phyloP scores from a whole-genome alignment of 2,797 vertebrate genomes.

The Silurus lanzhouensis region DNA sequence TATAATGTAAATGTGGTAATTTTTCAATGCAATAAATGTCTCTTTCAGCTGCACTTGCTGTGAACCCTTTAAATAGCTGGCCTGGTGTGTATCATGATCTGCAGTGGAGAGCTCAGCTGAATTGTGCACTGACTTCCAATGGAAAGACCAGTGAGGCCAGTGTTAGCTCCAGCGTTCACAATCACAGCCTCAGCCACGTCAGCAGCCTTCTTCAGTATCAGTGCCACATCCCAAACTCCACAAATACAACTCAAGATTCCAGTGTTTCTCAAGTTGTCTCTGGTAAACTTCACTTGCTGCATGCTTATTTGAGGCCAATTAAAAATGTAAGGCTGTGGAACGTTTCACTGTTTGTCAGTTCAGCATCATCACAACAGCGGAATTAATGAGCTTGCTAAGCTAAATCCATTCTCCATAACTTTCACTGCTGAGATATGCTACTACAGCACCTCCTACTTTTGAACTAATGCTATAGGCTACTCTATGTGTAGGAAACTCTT shows the following conservation, averaged over 20 bases:
- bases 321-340: neutral
- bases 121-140: constrained; percentile 68
- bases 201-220: neutral
- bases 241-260: neutral
- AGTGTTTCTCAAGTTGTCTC: neutral
- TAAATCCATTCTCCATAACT: neutral
- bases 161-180: neutral
- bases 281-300: neutral
- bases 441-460: neutral
- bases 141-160: neutral
- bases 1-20: neutral
- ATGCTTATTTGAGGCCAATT: constrained; percentile 1
- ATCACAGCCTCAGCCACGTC: constrained; percentile 21
- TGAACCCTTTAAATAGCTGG: neutral
- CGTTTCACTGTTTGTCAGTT: neutral
- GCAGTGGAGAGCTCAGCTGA: constrained; percentile 71
- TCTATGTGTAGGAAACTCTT: neutral
- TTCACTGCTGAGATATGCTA: neutral
- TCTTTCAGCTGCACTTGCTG: neutral
- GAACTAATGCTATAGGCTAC: neutral
- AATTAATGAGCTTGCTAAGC: neutral
- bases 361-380: neutral
- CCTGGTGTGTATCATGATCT: constrained; percentile 56
- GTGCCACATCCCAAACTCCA: constrained; percentile 11
- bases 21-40: neutral